Base-by-base conservation (phyloP, 2,888 invertebrate species). In the Drosophila greeni region DNA sequence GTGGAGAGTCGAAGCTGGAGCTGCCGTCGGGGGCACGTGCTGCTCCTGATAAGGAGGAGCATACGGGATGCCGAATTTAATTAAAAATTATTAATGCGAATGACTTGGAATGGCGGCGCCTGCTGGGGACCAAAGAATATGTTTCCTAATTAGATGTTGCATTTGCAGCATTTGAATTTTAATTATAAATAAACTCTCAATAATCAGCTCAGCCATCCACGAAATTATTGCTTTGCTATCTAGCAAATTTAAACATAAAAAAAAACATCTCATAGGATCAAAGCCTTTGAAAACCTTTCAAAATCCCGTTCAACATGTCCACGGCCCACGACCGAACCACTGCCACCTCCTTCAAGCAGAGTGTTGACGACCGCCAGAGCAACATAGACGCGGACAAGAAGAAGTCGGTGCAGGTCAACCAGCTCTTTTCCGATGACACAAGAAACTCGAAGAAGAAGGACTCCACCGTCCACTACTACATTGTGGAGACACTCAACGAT, bases 341-440 rank as follows among this genome's bases (percentile, higher is more conserved):
- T 11, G 54, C 8, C 12, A 31, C 57, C 18, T 14, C 36, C 2
- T n/a, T 8, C 18, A 59, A 59, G 23, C 36, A 36, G 16, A 57
- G 43, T 31, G 14, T 7, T 5, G 14, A 40, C 1, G 8, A 0
- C 20, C 20, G 39, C 7, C 6, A 3, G 26, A n/a, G 40, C 26
- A 12, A 7, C 26, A 7, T 26, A 1, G 53, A 57, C 1, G 3
- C 1, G 18, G 36, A 53, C 12, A 76, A 79, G 23, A 74, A 78
- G n/a, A 70, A 70, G 47, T 68, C 77, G 7, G 82, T 79, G 3
- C 39, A 51, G 0, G 66, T 82, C 1, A 16, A 34, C 3, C 48
- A 43, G 0, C 23, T 24, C 0, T 12, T 9, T 1, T 16, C 0
- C 0, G 55, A 54, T 0, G 49, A 45, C 0, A 0, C 8, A 0